Evolutionary conservation across 1,140 invertebrate genomes (phyloP).

Genomic region (Pomacea maculata): DNA sequence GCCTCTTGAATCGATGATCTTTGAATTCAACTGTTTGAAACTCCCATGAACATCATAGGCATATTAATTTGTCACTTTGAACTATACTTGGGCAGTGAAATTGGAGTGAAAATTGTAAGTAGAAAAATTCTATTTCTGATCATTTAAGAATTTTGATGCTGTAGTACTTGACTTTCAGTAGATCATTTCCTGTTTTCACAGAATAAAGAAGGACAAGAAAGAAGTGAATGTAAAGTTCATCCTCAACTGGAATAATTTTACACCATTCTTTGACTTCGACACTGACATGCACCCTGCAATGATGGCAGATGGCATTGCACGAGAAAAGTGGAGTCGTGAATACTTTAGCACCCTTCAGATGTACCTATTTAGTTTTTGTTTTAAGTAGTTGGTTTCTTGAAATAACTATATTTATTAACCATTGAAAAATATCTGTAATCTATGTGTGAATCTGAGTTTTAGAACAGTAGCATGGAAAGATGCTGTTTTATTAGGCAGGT

Average conservation of each 20-base stretch:
- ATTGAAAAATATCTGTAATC: no score
- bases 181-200: no score
- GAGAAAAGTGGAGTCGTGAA: constrained; percentile 74
- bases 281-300: constrained; percentile 71
- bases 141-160: no score
- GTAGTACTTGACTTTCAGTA: constrained; percentile 22
- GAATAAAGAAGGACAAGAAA: constrained; percentile 16
- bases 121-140: no score
- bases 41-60: no score
- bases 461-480: no score
- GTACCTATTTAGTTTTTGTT: constrained; percentile 63
- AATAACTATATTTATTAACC: not conserved
- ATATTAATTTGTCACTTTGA: no score
- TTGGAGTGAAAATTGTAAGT: no score
- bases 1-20: no score
- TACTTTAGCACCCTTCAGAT: constrained; percentile 74
- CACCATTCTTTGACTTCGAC: constrained; percentile 73
- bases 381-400: not conserved
- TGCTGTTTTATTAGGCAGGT: not conserved
- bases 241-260: constrained; percentile 59
- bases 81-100: no score
- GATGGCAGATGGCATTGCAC: constrained; percentile 72
- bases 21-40: no score
- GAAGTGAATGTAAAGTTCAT: constrained; percentile 58
- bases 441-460: no score